phyloP scores from a whole-genome alignment of 2,888 invertebrate genomes.

The Glyphotaelius pellucidus region DNA sequence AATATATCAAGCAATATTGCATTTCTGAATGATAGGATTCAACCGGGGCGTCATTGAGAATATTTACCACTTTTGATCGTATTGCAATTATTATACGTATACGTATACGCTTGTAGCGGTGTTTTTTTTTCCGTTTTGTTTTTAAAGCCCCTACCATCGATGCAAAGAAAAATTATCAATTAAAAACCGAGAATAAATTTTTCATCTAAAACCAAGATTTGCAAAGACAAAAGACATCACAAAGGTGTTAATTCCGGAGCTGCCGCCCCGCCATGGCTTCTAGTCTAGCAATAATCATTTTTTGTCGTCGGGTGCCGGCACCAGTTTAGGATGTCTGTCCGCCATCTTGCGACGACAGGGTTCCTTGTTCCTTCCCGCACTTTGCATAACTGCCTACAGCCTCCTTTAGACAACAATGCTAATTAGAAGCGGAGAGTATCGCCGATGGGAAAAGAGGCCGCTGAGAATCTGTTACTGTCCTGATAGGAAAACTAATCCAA shows the following conservation, averaged over 20 bases:
- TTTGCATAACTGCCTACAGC: slow-evolving; percentile 64
- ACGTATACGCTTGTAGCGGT: neutral
- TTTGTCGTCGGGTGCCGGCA: slow-evolving; percentile 11
- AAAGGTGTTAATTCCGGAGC: neutral
- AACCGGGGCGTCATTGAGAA: no score
- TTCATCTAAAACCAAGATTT: neutral
- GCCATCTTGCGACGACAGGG: slow-evolving; percentile 47
- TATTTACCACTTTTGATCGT: no score
- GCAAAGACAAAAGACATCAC: neutral
- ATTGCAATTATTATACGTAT: no score
- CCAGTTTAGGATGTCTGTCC: slow-evolving; percentile 14
- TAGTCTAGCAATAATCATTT: neutral
- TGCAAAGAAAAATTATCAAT: neutral
- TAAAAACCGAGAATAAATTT: no score
- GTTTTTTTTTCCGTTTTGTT: no score
- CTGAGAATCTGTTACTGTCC: neutral
- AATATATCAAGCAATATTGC: no score
- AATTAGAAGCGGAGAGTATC: slow-evolving; percentile 60
- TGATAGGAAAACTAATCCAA: no score
- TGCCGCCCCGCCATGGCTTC: neutral
- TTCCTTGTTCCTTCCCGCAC: slow-evolving; percentile 40
- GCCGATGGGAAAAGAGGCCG: neutral
- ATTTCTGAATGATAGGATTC: no score
- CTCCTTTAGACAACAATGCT: slow-evolving; percentile 62
- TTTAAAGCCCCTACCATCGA: neutral